Evolutionary conservation across 1,140 invertebrate species (phyloP), one percentile per base, ranked within the genome.

Genomic region (Apolygus lucorum): DNA sequence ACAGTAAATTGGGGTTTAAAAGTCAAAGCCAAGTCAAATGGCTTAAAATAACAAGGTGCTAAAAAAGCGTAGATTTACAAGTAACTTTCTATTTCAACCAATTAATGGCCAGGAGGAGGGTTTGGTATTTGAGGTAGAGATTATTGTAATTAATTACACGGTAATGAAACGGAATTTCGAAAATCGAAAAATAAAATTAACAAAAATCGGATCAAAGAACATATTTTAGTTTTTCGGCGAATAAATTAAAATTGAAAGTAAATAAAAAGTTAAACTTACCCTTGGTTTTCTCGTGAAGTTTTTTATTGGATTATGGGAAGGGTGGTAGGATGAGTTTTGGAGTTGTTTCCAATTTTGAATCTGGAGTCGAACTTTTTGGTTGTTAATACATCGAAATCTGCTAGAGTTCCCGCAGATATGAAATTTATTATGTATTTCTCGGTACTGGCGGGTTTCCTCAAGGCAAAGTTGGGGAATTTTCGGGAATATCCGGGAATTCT

Each of bases 81-180:
- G 22, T 11, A 22, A 17, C 22, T 13, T 59, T 59, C 4, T 59
- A 11, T 22, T 11, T 13, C 8, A 17, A 4, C 22, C 8, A 59
- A 59, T 24, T 21, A 21, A 4, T 59, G 54, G 54, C 54, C 22
- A 17, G 11, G 22, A 22, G 4, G 11, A 59, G 22, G 11, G 22
- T 11, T 59, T 59, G 54, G 54, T 59, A 59, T 59, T 59, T 24
- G 54, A 59, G 54, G 54, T 59, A 59, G 54, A 59, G 54, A 59
- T 59, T 17, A 59, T 42, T 42, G 22, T 17, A 22, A 59, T 59
- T 14, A 24, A 11, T 17, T 59, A 59, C 54, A 13, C 4, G 22
- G 4, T 17, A 11, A 59, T 59, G 22, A 17, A 59, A 22, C 54
- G 11, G 54, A 42, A 42, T 8, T 8, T 42, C 34, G 17, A 17